Base-by-base conservation (phyloP, 2,113 vertebrate species). In the Chloroceryle aenea region DNA sequence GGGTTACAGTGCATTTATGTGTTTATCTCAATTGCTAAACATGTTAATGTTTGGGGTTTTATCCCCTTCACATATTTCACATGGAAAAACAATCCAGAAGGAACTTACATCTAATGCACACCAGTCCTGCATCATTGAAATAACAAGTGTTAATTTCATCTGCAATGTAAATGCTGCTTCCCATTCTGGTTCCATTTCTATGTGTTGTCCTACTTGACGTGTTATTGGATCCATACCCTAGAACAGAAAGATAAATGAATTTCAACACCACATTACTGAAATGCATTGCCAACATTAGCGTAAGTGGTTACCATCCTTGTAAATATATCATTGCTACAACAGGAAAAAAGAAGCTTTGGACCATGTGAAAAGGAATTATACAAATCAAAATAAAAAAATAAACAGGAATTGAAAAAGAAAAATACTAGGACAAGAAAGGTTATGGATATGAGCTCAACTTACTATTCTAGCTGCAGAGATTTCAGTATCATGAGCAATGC, bases 141-240 rank as follows among this genome's bases (percentile, higher is more conserved):
- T 99, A 96, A 99, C 99, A 80, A 99, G 99, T 2, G 99, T 99
- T 80, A 99, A 97, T 85, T 99, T 99, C 99, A 99, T 99, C 93
- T 99, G 99, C 61, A 99, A 97, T 0, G 99, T 99, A 95, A 99
- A 99, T 13, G 99, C 99, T 30, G 99, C 99, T 97, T 99, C 99
- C 99, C 99, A 99, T 72, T 99, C 99, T 3, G 99, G 99, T 96
- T 99, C 99, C 99, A 99, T 99, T 98, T 99, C 99, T n/a, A 99
- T 99, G 96, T 99, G 99, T 74, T 99, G 99, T 19, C 99, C 99
- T 61, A 99, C 99, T 98, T 99, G 99, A 52, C 99, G 98, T 52
- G 99, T 99, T 95, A 99, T 99, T 4, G 99, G 99, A 96, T 99
- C 99, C 99, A 99, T 99, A 29, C 99, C 99, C 99, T 99, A 94